A percentile compares a stretch with the other conserved stretches of the same genome.
phyloP scores from a whole-genome alignment of 2,888 invertebrate genomes.

The Noctua fimbriata region DNA sequence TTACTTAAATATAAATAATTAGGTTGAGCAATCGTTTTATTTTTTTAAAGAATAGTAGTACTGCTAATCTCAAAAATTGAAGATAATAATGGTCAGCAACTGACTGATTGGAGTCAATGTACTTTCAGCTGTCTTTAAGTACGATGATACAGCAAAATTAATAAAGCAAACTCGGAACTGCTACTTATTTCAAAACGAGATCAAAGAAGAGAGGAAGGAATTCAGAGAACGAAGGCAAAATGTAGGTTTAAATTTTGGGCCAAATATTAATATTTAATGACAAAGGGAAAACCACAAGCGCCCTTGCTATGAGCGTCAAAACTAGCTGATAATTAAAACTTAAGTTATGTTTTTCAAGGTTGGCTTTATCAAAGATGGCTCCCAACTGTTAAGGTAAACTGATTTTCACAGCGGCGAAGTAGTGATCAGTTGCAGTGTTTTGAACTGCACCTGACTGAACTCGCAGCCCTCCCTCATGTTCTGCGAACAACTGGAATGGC shows the following conservation, averaged over 20 bases:
- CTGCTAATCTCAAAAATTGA: background rate
- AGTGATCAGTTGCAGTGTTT: background rate
- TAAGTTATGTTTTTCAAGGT: background rate
- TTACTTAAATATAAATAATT: background rate
- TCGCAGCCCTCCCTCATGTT: too few relatives aligned
- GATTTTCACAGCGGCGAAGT: background rate
- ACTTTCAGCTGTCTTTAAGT: background rate
- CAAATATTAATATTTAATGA: conserved; percentile 52
- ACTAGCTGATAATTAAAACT: conserved; percentile 50
- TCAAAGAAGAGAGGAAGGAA: conserved; percentile 41
- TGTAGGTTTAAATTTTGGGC: conserved; percentile 29
- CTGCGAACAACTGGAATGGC: too few relatives aligned
- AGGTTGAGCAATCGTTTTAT: background rate
- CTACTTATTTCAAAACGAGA: conserved; percentile 27
- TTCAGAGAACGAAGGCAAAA: conserved; percentile 3
- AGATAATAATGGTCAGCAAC: background rate
- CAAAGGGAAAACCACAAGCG: conserved; percentile 24
- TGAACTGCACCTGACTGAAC: background rate
- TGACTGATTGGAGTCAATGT: background rate
- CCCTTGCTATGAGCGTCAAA: conserved; percentile 6
- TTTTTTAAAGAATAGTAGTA: background rate
- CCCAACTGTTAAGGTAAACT: background rate
- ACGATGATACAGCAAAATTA: background rate
- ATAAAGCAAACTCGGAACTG: background rate
- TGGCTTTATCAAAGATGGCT: background rate